These are phyloP conservation scores for Panzeria rudis DNA, from an alignment of 2,888 invertebrate species.

Conservation along the genomic window DNA sequence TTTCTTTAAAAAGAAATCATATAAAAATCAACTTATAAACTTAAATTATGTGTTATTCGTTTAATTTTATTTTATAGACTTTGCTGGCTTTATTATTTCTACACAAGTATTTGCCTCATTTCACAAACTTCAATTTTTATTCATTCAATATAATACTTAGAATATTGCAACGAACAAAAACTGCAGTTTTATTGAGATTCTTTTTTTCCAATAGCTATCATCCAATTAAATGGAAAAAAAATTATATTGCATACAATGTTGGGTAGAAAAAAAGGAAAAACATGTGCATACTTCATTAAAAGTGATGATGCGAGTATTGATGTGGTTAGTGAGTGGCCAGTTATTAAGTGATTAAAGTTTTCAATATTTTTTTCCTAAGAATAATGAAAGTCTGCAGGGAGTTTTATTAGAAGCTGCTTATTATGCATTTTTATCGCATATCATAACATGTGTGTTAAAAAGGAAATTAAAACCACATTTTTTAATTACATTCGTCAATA, in stretches of 20 bases:
- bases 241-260: not conserved
- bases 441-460: not conserved
- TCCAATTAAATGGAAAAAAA: conserved; percentile 44
- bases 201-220: conserved; percentile 34
- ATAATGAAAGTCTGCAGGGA: not conserved
- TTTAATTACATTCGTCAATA: too few species aligned
- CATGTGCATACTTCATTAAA: not conserved
- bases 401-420: not conserved
- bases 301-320: not conserved
- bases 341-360: conserved; percentile 14
- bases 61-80: not conserved
- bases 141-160: conserved; percentile 20
- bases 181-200: conserved; percentile 2
- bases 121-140: conserved; percentile 38
- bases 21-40: conserved; percentile 6
- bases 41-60: conserved; percentile 17
- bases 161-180: conserved; percentile 4
- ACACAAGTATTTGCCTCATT: conserved; percentile 8
- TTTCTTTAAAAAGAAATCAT: not conserved
- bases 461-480: not conserved
- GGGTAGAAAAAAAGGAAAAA: conserved; percentile 1
- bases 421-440: not conserved
- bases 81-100: not conserved
- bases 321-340: conserved; percentile 8
- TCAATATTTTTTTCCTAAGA: not conserved